Evolutionary conservation across 2,888 invertebrate species (phyloP).

Genomic region (Drosophila stalkeri): DNA sequence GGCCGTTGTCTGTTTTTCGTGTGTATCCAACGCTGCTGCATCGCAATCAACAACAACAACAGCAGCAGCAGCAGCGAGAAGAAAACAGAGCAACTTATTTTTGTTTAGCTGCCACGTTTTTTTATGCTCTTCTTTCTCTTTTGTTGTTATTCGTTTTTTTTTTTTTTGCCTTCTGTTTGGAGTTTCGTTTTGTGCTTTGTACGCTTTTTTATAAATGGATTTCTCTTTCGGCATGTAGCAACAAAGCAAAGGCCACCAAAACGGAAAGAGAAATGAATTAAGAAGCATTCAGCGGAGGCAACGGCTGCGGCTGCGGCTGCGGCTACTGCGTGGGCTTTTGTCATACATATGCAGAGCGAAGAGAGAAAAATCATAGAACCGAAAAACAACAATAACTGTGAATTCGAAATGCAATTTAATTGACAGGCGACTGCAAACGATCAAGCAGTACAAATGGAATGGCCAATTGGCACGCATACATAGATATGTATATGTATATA

Average conservation of each 20-base stretch:
- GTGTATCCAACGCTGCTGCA: conserved; percentile 63
- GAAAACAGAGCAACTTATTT: conserved; percentile 65
- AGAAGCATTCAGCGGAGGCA: conserved; percentile 2
- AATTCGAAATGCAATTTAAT: conserved; percentile 48
- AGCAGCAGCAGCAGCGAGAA: conserved; percentile 22
- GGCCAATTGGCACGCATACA: conserved; percentile 36
- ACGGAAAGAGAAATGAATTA: conserved; percentile 64
- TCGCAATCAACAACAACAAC: conserved; percentile 30
- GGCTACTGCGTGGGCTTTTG: conserved; percentile 17
- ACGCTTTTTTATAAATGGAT: conserved; percentile 54
- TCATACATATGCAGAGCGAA: background rate
- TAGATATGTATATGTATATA: background rate
- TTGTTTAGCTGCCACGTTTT: conserved; percentile 72
- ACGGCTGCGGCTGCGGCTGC: background rate
- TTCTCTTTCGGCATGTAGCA: conserved; percentile 64
- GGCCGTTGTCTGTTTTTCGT: conserved; percentile 67
- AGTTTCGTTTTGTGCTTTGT: conserved; percentile 44
- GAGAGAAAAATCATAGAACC: conserved; percentile 27
- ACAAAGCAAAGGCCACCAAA: conserved; percentile 41
- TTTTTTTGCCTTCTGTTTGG: conserved; percentile 32
- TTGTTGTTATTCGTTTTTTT: conserved; percentile 50
- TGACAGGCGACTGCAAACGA: conserved; percentile 38
- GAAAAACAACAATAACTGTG: conserved; percentile 9
- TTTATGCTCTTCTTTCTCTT: conserved; percentile 36
- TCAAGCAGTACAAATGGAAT: conserved; percentile 37